Percentiles rank a stretch among this genome's conserved stretches.
Evolutionary conservation across 2,113 vertebrate species (phyloP).

Genomic region (Chauna torquata): DNA sequence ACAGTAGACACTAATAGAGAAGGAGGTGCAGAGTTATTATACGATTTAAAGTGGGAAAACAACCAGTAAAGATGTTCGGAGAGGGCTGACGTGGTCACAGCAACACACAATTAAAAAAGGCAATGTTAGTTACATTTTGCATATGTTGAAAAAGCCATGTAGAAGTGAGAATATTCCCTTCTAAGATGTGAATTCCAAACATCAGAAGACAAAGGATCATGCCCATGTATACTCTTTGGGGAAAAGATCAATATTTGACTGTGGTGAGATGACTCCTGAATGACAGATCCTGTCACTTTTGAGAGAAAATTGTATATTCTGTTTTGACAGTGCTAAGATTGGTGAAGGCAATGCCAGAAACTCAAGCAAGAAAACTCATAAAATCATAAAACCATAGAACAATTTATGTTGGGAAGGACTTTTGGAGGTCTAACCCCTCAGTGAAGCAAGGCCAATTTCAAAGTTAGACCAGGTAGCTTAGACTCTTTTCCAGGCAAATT

Average conservation of each 20-base stretch:
- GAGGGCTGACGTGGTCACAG: not conserved
- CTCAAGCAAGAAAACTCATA: not conserved
- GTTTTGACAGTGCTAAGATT: not conserved
- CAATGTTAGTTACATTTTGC: not conserved
- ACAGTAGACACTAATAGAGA: not conserved
- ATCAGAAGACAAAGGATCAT: not conserved
- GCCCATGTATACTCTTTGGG: not conserved
- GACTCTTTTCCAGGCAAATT: not conserved
- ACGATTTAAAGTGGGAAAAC: not conserved
- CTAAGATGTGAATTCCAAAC: not conserved
- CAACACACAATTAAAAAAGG: not conserved
- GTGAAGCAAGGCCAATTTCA: not conserved
- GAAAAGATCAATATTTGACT: not conserved
- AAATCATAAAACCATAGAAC: not conserved
- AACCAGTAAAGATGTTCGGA: not conserved
- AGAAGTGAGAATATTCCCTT: not conserved
- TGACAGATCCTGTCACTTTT: not conserved
- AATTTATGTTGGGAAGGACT: not conserved
- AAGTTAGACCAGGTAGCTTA: not conserved
- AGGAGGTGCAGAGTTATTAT: not conserved
- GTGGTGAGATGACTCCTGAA: not conserved
- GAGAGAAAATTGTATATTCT: not conserved
- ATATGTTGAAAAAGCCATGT: not conserved
- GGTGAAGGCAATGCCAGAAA: not conserved
- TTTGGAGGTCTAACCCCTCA: not conserved